These are phyloP conservation scores for Loripinus fragilis DNA, from an alignment of 2,888 invertebrate genomes.

Conservation along the genomic window DNA sequence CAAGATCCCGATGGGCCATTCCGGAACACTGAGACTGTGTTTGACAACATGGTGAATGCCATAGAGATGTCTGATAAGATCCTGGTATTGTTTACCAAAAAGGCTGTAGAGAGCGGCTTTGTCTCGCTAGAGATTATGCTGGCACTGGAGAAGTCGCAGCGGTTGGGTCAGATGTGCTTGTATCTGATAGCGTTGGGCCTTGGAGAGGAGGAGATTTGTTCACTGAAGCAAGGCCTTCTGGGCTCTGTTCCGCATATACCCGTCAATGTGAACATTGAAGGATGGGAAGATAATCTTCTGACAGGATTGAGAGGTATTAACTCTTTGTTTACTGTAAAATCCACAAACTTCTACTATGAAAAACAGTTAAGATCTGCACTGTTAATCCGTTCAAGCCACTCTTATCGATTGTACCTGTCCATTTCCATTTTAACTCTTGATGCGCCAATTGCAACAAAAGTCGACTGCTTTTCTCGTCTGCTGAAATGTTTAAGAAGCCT, in stretches of 20 bases:
- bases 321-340: too few relatives aligned
- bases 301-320: conserved; percentile 15
- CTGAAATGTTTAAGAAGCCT: too few relatives aligned
- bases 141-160: conserved; percentile 42
- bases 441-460: too few relatives aligned
- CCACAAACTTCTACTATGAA: too few relatives aligned
- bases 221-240: conserved; percentile 23
- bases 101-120: conserved; percentile 41
- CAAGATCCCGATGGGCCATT: conserved; percentile 2
- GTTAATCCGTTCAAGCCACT: too few relatives aligned
- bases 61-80: conserved; percentile 19
- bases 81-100: conserved; percentile 35
- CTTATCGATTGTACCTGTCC: too few relatives aligned
- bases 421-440: too few relatives aligned
- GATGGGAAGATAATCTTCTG: conserved; percentile 7
- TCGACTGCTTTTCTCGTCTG: too few relatives aligned
- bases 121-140: conserved; percentile 42
- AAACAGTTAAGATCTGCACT: too few relatives aligned
- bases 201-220: conserved; percentile 2
- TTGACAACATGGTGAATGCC: conserved; percentile 8
- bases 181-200: conserved; percentile 24
- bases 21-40: neutral
- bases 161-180: conserved; percentile 31
- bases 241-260: conserved; percentile 12
- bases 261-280: neutral